These are phyloP conservation scores for Pteropus alecto DNA, from an alignment of 2,113 vertebrate species.

Conservation along the genomic window DNA sequence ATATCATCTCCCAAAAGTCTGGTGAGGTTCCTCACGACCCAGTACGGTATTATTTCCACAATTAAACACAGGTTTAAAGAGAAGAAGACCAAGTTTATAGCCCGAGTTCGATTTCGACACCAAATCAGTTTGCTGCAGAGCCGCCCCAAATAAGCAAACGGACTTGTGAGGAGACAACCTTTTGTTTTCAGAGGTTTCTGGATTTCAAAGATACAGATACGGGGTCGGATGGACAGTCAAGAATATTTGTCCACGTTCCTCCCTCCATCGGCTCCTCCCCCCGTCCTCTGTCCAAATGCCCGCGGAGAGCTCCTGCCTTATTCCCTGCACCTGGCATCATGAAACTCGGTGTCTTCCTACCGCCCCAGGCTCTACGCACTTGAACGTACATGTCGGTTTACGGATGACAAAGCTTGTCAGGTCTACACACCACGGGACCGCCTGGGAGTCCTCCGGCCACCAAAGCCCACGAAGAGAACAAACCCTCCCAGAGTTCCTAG, in stretches of 20 bases:
- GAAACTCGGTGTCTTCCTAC: not conserved
- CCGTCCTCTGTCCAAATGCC: not conserved
- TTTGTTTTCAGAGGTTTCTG: not conserved
- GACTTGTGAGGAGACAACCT: not conserved
- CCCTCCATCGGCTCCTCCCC: not conserved
- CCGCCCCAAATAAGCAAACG: not conserved
- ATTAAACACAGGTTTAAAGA: not conserved
- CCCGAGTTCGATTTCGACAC: not conserved
- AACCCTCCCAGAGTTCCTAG: slow-evolving; percentile 65
- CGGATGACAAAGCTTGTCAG: slow-evolving; percentile 70
- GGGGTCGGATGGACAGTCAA: not conserved
- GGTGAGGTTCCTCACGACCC: not conserved
- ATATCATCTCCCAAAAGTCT: not conserved
- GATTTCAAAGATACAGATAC: not conserved
- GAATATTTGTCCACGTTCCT: not conserved
- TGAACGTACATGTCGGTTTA: not conserved
- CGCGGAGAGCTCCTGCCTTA: no score
- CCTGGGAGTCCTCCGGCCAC: slow-evolving; percentile 55
- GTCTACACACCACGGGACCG: slow-evolving; percentile 71
- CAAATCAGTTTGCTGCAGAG: not conserved
- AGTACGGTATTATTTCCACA: not conserved
- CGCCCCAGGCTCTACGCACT: not conserved
- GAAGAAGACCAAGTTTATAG: not conserved
- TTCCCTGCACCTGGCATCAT: not conserved
- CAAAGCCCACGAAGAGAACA: slow-evolving; percentile 59